A percentile compares a stretch with the other conserved stretches of the same genome.
phyloP scores from a whole-genome alignment of 1,140 invertebrate species.

The Neuroterus valhalla region DNA sequence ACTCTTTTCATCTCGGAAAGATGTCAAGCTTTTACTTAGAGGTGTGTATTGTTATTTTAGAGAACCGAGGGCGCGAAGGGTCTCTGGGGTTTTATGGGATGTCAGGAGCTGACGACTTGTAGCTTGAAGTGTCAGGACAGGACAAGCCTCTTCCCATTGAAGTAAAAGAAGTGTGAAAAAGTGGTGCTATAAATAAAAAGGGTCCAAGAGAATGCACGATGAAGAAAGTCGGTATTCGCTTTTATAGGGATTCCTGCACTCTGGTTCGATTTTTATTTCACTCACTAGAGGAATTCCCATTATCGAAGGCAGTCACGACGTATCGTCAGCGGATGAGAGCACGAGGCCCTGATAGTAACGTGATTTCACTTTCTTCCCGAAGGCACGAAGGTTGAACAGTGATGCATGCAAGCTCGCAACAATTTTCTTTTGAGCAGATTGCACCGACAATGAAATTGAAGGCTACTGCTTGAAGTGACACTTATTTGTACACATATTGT shows the following conservation, averaged over 20 bases:
- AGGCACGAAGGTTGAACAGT: conserved; percentile 53
- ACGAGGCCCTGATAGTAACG: conserved; percentile 64
- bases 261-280: conserved; percentile 59
- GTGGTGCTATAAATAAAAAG: neutral
- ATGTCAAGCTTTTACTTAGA: neutral
- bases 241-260: conserved; percentile 37
- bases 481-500: conserved; percentile 4
- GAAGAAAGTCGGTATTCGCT: too few relatives aligned
- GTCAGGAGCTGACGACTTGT: conserved; percentile 5
- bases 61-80: neutral
- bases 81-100: neutral
- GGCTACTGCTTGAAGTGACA: too few relatives aligned
- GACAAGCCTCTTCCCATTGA: neutral
- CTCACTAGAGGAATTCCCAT: conserved; percentile 66
- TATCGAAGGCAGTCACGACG: conserved; percentile 70
- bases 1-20: neutral
- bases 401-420: conserved; percentile 52
- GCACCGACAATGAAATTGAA: too few relatives aligned
- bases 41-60: neutral
- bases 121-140: conserved; percentile 7
- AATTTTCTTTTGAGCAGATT: conserved; percentile 40
- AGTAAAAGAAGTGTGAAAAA: neutral
- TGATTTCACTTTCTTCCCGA: conserved; percentile 71
- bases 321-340: conserved; percentile 65
- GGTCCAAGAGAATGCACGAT: neutral